Conservation (phyloP, 2,888 invertebrate genomes). For the Diaprepes abbreviatus region DNA sequence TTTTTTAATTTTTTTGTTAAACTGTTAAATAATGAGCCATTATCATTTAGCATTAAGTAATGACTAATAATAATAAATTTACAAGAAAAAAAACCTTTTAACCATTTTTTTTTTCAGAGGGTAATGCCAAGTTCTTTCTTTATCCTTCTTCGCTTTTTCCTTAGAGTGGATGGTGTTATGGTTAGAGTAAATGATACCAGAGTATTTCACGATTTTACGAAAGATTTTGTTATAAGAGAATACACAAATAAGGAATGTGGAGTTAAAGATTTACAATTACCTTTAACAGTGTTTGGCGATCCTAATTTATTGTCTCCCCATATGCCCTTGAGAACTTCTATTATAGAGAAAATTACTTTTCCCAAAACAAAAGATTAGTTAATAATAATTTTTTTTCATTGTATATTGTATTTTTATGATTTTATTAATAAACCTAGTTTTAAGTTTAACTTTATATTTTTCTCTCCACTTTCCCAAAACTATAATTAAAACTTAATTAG, state of each 20-base stretch:
- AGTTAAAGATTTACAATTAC: conserved; percentile 77
- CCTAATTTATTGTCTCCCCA: conserved; percentile 78
- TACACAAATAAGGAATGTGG: conserved; percentile 84
- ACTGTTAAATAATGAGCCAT: too few relatives aligned
- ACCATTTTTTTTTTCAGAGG: conserved; percentile 75
- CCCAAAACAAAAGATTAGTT: conserved; percentile 21
- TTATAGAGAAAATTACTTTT: conserved; percentile 66
- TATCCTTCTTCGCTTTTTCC: conserved; percentile 89
- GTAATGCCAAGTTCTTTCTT: conserved; percentile 97
- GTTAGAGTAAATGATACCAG: conserved; percentile 91
- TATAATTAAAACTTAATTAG: too few relatives aligned
- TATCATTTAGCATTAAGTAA: too few relatives aligned
- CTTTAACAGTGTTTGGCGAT: conserved; percentile 74
- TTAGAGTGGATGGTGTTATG: conserved; percentile 94
- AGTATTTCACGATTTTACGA: conserved; percentile 83
- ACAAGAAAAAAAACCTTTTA: background rate
- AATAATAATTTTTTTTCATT: conserved; percentile 6
- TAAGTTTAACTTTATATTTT: conserved; percentile 3
- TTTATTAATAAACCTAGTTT: conserved; percentile 5
- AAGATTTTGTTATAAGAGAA: conserved; percentile 86
- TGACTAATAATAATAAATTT: too few relatives aligned
- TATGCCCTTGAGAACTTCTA: conserved; percentile 72
- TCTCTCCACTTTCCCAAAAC: too few relatives aligned
- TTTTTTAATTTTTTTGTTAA: too few relatives aligned
- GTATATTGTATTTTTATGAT: background rate